Conservation (phyloP, 2,797 vertebrate genomes). For the Sebastes jordani region DNA sequence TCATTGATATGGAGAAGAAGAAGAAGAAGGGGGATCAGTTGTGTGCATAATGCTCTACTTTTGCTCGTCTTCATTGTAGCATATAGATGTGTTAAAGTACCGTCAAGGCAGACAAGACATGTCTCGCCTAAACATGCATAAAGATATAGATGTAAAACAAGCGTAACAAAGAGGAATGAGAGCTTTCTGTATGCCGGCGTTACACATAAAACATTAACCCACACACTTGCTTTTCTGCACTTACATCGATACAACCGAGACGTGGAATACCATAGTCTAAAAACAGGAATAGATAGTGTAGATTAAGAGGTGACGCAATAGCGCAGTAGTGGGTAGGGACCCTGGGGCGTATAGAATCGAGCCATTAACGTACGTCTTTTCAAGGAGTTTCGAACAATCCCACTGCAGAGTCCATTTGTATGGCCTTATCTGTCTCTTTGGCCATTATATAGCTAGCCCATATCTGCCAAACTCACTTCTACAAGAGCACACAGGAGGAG, state of each 20-base stretch:
- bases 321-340: background rate
- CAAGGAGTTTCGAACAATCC: constrained; percentile 30
- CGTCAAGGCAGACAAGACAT: background rate
- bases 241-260: background rate
- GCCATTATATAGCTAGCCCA: background rate
- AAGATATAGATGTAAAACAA: background rate
- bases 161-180: background rate
- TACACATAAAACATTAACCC: constrained; percentile 25
- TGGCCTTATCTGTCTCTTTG: background rate
- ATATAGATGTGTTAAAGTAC: background rate
- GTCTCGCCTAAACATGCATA: background rate
- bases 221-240: background rate
- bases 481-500: constrained; percentile 19
- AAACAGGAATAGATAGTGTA: constrained; percentile 3
- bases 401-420: constrained; percentile 10
- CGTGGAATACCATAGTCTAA: background rate
- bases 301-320: constrained; percentile 2
- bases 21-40: constrained; percentile 20
- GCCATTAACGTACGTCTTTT: constrained; percentile 46
- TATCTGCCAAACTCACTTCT: constrained; percentile 33
- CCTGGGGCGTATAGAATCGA: constrained; percentile 10
- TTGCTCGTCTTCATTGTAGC: constrained; percentile 2
- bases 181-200: background rate
- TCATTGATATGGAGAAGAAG: constrained; percentile 40
- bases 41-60: constrained; percentile 2